Evolutionary conservation across 2,888 invertebrate species (phyloP).

Genomic region (Ecdyonurus torrentis): DNA sequence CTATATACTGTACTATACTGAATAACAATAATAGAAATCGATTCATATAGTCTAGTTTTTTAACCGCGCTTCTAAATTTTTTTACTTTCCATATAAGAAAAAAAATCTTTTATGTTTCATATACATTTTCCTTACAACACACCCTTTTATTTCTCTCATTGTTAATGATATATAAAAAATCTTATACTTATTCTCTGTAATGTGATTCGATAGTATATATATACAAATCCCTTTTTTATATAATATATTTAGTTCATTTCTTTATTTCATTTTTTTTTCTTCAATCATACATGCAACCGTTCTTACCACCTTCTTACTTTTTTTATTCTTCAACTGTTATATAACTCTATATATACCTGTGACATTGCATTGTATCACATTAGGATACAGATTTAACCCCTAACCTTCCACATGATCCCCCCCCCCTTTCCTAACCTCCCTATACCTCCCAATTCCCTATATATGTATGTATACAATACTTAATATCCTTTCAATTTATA

Average conservation of each 20-base stretch:
- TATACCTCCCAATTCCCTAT: neutral
- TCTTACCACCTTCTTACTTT: neutral
- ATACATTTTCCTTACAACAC: neutral
- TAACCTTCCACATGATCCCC: neutral
- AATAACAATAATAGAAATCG: neutral
- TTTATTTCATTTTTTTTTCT: no score
- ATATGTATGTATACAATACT: neutral
- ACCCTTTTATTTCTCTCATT: neutral
- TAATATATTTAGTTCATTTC: neutral
- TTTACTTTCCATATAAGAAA: neutral
- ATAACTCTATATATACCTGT: neutral
- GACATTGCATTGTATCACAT: neutral
- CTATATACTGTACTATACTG: no score
- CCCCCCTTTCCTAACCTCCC: neutral
- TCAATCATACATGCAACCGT: neutral
- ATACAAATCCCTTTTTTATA: neutral
- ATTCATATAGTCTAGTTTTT: neutral
- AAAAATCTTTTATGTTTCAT: neutral
- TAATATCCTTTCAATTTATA: neutral
- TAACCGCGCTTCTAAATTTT: neutral
- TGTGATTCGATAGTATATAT: neutral
- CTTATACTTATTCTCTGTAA: neutral
- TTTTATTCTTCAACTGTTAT: neutral
- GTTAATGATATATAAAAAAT: neutral
- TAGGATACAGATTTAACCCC: neutral